These are phyloP conservation scores for Blastomussa wellsi DNA, from an alignment of 92 coral and sea anemone genomes.

Conservation along the genomic window DNA sequence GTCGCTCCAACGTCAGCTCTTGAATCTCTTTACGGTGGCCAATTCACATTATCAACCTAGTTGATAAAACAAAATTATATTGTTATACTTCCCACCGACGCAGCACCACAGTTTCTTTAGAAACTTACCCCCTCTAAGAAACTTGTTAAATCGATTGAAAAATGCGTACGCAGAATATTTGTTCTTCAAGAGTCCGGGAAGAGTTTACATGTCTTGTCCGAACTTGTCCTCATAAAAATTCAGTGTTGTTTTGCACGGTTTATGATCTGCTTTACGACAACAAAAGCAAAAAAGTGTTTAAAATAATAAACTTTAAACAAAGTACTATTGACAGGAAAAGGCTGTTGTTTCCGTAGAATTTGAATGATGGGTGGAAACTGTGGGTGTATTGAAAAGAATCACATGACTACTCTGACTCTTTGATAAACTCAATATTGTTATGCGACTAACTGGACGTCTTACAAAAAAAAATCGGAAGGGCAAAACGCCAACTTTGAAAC, in stretches of 20 bases:
- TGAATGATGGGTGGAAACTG: background rate
- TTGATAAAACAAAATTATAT: too few relatives aligned
- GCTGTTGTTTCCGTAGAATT: background rate
- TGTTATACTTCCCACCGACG: too few relatives aligned
- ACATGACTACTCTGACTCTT: background rate
- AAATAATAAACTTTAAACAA: background rate
- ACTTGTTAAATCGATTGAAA: too few relatives aligned
- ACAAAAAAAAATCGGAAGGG: background rate
- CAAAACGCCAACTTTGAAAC: slow-evolving; percentile 8
- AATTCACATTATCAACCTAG: too few relatives aligned
- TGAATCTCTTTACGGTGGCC: too few relatives aligned
- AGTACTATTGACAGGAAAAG: background rate
- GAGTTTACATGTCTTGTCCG: background rate
- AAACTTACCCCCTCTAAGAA: too few relatives aligned
- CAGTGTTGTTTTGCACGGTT: background rate
- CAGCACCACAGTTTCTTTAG: too few relatives aligned
- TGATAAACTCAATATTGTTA: background rate
- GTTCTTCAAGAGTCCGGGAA: background rate
- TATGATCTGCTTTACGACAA: background rate
- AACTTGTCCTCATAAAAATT: slow-evolving; percentile 2
- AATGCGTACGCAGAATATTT: background rate
- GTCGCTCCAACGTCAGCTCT: too few relatives aligned
- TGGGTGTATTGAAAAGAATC: slow-evolving; percentile 7
- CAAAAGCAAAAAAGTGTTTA: background rate
- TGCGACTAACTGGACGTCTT: background rate